Conservation (phyloP, 2,113 vertebrate species). For the Bujurquina vittata region DNA sequence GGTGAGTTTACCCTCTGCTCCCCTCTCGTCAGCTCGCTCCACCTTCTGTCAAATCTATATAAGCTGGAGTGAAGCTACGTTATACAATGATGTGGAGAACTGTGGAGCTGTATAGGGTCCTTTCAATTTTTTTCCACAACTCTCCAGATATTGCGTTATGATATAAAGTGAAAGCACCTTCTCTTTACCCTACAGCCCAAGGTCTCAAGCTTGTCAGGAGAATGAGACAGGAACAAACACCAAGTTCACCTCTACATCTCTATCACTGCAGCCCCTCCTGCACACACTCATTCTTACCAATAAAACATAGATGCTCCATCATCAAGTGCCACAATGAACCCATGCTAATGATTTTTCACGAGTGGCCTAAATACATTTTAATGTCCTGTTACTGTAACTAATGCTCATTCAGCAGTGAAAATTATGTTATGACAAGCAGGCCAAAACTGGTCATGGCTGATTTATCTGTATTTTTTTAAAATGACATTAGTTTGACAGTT, state of each 20-base stretch:
- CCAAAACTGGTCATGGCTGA: too few relatives aligned
- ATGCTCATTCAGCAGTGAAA: too few relatives aligned
- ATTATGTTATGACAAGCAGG: too few relatives aligned
- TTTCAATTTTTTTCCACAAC: not conserved
- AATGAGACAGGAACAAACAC: not conserved
- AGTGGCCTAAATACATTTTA: not conserved
- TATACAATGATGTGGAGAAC: slow-evolving; percentile 21
- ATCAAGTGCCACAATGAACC: not conserved
- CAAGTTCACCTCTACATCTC: not conserved
- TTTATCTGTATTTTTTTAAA: too few relatives aligned
- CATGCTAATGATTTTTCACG: not conserved
- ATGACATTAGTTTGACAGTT: too few relatives aligned
- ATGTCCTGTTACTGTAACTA: not conserved
- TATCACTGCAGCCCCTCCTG: not conserved
- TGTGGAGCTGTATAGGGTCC: not conserved
- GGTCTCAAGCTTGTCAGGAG: slow-evolving; percentile 16
- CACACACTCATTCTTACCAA: not conserved
- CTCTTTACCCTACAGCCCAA: not conserved
- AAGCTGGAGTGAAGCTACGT: not conserved
- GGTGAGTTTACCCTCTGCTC: slow-evolving; percentile 13
- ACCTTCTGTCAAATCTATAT: slow-evolving; percentile 12
- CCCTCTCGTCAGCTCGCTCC: not conserved
- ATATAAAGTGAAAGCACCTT: not conserved
- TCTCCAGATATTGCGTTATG: slow-evolving; percentile 8
- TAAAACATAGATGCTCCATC: slow-evolving; percentile 16